Evolutionary conservation across 1,140 invertebrate species (phyloP), one percentile per base, ranked within the genome.

Genomic region (Chlorops oryzae): DNA sequence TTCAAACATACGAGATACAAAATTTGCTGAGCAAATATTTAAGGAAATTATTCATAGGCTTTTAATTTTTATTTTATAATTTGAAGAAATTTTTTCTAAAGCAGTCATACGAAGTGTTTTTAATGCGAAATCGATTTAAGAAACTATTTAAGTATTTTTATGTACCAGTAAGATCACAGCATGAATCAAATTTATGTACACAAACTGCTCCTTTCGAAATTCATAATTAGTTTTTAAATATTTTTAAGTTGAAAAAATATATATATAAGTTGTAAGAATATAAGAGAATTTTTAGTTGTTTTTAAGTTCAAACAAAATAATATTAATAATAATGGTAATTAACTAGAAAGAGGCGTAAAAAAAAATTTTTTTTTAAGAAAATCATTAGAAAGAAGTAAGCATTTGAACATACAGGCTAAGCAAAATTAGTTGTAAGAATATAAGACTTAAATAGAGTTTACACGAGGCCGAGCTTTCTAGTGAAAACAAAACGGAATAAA

Each of bases 271-370:
- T 54, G 51, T 27, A 49, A 35, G 44, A 42, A 6, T 20, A 38
- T 47, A 41, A 37, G 54, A 51, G 24, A 55, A 44, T 52, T 41
- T 53, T 39, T 58, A 50, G 45, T 34, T 13, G 41, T 28, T 28
- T 25, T 46, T 34, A 46, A 22, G 3, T 23, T 17, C 20, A n/a
- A 21, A 57, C 17, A 17, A 20, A 50, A 55, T 32, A 47, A 47
- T 43, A 60, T 28, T 24, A 48, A 61, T 62, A 65, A 57, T 65
- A 65, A 62, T 39, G 7, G 20, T 21, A 22, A 38, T 32, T 56
- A 56, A 47, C 24, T 42, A 23, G 40, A 41, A 24, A 21, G 40
- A 34, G 18, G 13, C 24, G 40, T 42, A 42, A 42, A 42, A 23
- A 42, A 23, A 23, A 18, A 42, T 21, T n/a, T n/a, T n/a, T n/a